Conservation (phyloP, 2,113 vertebrate genomes). For the rat (Rattus norvegicus) region DNA sequence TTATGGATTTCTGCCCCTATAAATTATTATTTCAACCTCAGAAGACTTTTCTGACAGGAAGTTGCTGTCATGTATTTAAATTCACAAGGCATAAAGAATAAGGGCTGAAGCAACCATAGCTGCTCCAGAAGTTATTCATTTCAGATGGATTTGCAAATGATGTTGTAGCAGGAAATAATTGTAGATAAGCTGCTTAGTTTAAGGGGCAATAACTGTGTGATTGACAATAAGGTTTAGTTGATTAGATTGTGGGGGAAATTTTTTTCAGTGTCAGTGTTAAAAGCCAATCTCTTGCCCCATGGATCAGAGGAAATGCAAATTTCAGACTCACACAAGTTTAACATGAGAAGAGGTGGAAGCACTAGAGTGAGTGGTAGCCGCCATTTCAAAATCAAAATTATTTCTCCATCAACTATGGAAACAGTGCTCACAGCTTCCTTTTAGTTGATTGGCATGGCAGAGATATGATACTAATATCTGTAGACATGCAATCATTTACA, state of each 20-base stretch:
- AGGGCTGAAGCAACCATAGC: not conserved
- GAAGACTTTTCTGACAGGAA: not conserved
- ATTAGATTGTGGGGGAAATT: not conserved
- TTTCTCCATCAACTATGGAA: not conserved
- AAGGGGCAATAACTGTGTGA: not conserved
- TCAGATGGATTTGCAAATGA: not conserved
- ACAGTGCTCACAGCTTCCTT: not conserved
- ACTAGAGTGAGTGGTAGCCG: not conserved
- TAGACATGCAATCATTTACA: slow-evolving; percentile 3
- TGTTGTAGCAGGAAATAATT: not conserved
- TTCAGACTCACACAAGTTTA: not conserved
- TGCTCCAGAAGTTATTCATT: not conserved
- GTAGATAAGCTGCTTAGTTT: not conserved
- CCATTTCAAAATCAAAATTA: not conserved
- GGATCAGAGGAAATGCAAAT: not conserved
- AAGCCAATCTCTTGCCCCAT: not conserved
- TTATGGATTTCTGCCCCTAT: not conserved
- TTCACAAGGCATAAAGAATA: not conserved
- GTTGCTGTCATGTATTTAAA: not conserved
- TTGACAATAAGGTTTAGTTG: not conserved
- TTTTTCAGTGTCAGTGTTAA: not conserved
- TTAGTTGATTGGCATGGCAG: not conserved
- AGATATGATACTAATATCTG: not conserved
- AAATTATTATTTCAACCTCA: not conserved
- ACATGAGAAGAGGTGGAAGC: not conserved